Conservation (phyloP, 2,797 vertebrate genomes). For the Glyptemys insculpta region DNA sequence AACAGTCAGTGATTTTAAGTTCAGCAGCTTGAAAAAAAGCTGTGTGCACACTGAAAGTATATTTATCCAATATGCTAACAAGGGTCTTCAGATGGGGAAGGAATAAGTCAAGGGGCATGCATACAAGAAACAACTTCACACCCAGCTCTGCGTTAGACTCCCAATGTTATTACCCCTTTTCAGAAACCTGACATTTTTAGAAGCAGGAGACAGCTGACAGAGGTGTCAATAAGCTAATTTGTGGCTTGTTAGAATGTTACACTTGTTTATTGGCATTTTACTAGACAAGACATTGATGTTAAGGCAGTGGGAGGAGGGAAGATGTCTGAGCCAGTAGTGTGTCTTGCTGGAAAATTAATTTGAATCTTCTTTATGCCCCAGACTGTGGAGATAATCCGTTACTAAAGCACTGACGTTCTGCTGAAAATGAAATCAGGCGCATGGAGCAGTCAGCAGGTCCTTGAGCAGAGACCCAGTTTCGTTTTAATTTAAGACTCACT, state of each 20-base stretch:
- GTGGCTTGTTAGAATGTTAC: conserved; percentile 54
- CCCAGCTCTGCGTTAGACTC: neutral
- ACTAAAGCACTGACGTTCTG: conserved; percentile 40
- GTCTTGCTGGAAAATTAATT: conserved; percentile 63
- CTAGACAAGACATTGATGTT: conserved; percentile 54
- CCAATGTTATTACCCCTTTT: neutral
- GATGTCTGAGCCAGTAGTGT: conserved; percentile 24
- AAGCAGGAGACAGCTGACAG: conserved; percentile 29
- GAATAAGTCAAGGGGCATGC: neutral
- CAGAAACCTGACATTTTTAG: neutral
- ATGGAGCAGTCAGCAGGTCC: conserved; percentile 19
- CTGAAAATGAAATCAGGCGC: conserved; percentile 5
- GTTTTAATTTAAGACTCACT: conserved; percentile 28
- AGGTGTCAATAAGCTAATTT: conserved; percentile 64
- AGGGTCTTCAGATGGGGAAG: neutral
- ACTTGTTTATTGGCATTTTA: conserved; percentile 64
- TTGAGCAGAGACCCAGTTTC: conserved; percentile 38
- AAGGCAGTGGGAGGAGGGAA: conserved; percentile 66
- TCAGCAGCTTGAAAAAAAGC: neutral
- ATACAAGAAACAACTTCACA: rapidly evolving
- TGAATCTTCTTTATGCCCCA: conserved; percentile 47
- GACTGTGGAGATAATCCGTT: conserved; percentile 28
- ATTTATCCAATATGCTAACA: neutral
- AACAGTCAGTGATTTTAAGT: neutral
- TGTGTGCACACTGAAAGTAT: rapidly evolving